Evolutionary conservation across 2,888 invertebrate genomes (phyloP), one percentile per base, ranked within the genome.

Genomic region (Orthonevra nobilis): DNA sequence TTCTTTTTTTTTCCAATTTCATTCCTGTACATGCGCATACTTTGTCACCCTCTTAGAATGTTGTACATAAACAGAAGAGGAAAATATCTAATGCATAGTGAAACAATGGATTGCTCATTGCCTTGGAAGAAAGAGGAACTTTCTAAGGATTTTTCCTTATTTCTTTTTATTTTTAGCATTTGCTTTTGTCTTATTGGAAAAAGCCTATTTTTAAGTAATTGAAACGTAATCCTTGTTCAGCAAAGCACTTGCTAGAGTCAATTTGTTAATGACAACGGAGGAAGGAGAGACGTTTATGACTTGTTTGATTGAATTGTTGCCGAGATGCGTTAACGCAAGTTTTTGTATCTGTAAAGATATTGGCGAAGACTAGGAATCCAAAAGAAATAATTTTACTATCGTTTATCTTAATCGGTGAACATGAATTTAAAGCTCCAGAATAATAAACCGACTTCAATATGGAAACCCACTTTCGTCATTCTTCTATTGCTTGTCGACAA

Each of bases 1-100:
- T 70, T 77, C 23, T 48, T 34, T 40, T 40, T 4, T 7, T 34
- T 34, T 34, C 12, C 12, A 12, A 1, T 10, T 34, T 66, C 28
- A 20, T 34, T 58, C 12, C 48, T 46, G 75, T 77, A 60, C 75
- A 77, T 77, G 75, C 75, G 75, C 75, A 70, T 70, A 70, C 75
- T 70, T 77, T 77, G 70, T 77, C 70, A 64, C 75, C 63, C 75
- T 69, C 69, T 60, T 58, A 77, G 74, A 56, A 40, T 52, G 19
- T 50, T 63, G 46, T 60, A 60, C 63, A 77, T 38, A 64, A 23
- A 40, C 12, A 23, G 10, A 19, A 14, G 6, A 30, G 9, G 17
- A 23, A 66, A 28, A 17, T 10, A 54, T 23, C 23, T 26, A 74
- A 54, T 54, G 48, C 15, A 15, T 17, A 5, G n/a, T n/a, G 42